Base-by-base conservation (phyloP, 2,888 invertebrate species). In the Pachycephus smyrnensis region DNA sequence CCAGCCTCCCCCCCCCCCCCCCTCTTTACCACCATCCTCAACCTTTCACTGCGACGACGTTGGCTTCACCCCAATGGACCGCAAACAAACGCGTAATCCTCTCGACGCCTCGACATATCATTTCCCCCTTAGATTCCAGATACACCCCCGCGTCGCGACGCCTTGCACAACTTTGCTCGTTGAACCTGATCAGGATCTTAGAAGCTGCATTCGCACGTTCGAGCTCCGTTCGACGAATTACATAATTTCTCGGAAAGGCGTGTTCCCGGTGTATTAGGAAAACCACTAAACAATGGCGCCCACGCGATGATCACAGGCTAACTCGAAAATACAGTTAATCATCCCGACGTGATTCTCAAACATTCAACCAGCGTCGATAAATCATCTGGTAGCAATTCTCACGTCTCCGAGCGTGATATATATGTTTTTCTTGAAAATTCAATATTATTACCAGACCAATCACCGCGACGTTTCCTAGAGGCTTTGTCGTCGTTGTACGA, bases 81-180 rank as follows among this genome's bases (percentile, higher is more conserved):
- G 82, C 85, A 85, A 86, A 87, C 86, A 85, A 88, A 86, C 86
- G 87, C 87, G 87, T 90, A 89, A 90, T 89, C 88, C 90, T 85
- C 84, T 87, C 88, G 84, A 86, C 88, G 86, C 87, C 83, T 82
- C 79, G 68, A 76, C 79, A 68, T 68, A 74, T 79, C 76, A 76
- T 37, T 73, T 68, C 76, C 73, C 32, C 74, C 36, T 80, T 76
- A 73, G 78, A 81, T 82, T 80, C 78, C 77, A 84, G 79, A 82
- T 84, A 76, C 76, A 75, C n/a, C 32, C 55, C 37, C 33, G 71
- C 68, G 76, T 76, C 73, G 68, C 68, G 78, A 71, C 31, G 71
- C 71, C 71, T 23, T 3, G 31, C 32, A 9, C 30, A 15, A 71
- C 15, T 55, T 32, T 71, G 4, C 12, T 31, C 71, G 71, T 33